These are phyloP conservation scores for Lacerta bilineata DNA, from an alignment of 2,797 vertebrate species.

Conservation along the genomic window DNA sequence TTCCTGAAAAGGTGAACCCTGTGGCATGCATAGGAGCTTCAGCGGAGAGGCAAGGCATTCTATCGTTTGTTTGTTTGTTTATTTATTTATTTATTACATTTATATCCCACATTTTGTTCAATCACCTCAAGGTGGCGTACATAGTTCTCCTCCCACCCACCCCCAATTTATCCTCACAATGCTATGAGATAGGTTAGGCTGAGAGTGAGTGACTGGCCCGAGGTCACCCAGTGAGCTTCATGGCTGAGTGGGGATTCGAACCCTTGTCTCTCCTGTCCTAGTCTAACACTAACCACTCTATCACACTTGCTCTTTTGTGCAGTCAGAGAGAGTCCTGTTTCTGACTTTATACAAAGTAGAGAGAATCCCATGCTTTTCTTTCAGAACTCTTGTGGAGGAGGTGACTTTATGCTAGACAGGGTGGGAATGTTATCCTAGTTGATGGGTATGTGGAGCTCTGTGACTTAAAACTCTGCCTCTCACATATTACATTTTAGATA, in stretches of 20 bases:
- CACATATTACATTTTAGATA: not conserved
- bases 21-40: not conserved
- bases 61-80: no score
- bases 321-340: not conserved
- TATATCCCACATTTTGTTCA: no score
- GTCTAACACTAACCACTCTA: no score
- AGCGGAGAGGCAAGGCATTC: not conserved
- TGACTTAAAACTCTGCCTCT: not conserved
- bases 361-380: not conserved
- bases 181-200: no score
- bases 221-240: no score
- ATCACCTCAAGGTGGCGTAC: no score
- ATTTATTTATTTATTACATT: no score
- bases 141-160: no score
- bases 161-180: no score
- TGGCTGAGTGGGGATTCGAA: no score
- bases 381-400: not conserved
- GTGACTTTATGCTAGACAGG: not conserved
- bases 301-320: not conserved
- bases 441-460: not conserved
- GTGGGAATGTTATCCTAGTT: not conserved
- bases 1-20: not conserved
- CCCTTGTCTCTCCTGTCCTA: no score
- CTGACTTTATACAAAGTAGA: not conserved
- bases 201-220: no score